phyloP scores from a whole-genome alignment of 2,113 vertebrate genomes.

The Rattus norvegicus region GRCr8 NC_086026.1:96552001-96552500 shows the following conservation, averaged over 20 bases:
- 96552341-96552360: not conserved
- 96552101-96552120: not conserved
- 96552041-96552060: not conserved
- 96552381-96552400: conserved; percentile 37
- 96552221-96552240: not conserved
- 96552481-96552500: not conserved
- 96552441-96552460: not conserved
- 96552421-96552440: not conserved
- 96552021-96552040: not conserved
- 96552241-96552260: not conserved
- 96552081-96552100: not conserved
- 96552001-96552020: not conserved
- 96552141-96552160: not conserved
- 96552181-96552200: not conserved
- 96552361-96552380: not conserved
- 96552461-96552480: not conserved
- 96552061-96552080: not conserved
- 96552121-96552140: not conserved
- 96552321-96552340: too few relatives aligned
- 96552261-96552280: too few relatives aligned
- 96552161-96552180: not conserved
- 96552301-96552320: too few relatives aligned
- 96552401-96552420: not conserved
- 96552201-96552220: not conserved
- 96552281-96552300: not conserved